Evolutionary conservation across 2,888 invertebrate genomes (phyloP).

Genomic region (Parnassius orleans): DNA sequence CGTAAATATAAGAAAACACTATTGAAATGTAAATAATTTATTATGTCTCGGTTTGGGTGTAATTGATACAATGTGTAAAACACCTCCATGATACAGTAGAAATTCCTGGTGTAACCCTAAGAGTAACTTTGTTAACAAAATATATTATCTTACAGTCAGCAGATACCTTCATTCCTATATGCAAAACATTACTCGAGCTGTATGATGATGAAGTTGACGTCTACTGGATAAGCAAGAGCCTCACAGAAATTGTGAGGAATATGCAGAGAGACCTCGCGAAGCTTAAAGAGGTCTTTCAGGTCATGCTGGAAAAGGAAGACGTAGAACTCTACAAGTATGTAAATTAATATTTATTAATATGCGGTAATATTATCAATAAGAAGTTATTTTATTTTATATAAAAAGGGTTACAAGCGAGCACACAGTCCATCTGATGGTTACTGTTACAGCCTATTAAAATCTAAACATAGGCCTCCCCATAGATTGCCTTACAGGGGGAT

Average conservation of each 20-base stretch:
- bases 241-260: constrained; percentile 85
- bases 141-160: constrained; percentile 59
- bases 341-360: neutral
- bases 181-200: constrained; percentile 85
- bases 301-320: constrained; percentile 89
- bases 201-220: constrained; percentile 88
- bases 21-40: too few relatives aligned
- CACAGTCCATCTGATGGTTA: too few relatives aligned
- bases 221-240: constrained; percentile 91
- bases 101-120: too few relatives aligned
- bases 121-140: neutral
- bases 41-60: too few relatives aligned
- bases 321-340: constrained; percentile 83
- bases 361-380: neutral
- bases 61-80: too few relatives aligned
- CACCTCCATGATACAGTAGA: too few relatives aligned
- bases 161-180: constrained; percentile 83
- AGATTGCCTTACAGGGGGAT: too few relatives aligned
- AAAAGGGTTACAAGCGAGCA: too few relatives aligned
- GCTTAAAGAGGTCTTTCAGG: constrained; percentile 84
- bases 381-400: neutral
- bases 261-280: constrained; percentile 84
- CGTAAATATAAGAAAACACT: too few relatives aligned
- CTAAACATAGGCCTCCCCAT: too few relatives aligned
- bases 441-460: too few relatives aligned